phyloP scores from a whole-genome alignment of 1,140 invertebrate species.

The Aethina tumida region DNA sequence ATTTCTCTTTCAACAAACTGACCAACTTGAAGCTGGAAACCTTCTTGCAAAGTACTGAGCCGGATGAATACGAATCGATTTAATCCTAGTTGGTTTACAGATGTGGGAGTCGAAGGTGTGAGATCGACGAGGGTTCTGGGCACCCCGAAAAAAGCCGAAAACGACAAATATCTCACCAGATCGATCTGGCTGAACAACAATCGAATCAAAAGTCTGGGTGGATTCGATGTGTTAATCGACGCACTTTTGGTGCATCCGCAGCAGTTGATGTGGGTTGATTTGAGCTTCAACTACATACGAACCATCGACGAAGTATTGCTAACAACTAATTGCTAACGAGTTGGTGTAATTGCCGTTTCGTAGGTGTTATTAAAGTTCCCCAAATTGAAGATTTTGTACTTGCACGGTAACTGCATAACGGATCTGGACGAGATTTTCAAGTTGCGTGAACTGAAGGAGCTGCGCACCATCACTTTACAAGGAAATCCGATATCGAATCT shows the following conservation, averaged over 20 bases:
- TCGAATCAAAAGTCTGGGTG: conserved; percentile 33
- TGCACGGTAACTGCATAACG: conserved; percentile 44
- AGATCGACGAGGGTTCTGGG: conserved; percentile 31
- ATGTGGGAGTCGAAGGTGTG: conserved; percentile 22
- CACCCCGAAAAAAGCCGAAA: conserved; percentile 29
- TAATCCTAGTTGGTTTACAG: conserved; percentile 11
- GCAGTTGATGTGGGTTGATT: conserved; percentile 42
- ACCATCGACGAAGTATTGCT: conserved; percentile 35
- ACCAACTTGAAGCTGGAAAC: conserved; percentile 7
- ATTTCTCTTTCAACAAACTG: conserved; percentile 11
- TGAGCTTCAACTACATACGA: conserved; percentile 42
- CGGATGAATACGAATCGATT: not conserved
- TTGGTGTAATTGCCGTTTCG: too few relatives aligned
- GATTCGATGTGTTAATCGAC: conserved; percentile 34
- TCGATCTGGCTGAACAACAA: conserved; percentile 47
- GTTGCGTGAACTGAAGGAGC: conserved; percentile 33
- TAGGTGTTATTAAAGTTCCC: conserved; percentile 30
- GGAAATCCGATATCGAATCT: conserved; percentile 43
- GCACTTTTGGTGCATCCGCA: conserved; percentile 35
- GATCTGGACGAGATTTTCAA: conserved; percentile 36
- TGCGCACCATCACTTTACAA: conserved; percentile 42
- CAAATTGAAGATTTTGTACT: conserved; percentile 35
- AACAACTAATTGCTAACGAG: not conserved
- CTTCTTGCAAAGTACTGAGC: conserved; percentile 10
- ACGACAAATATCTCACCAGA: conserved; percentile 38